Conservation (phyloP, 2,797 vertebrate species). For the Pseudochaenichthys georgianus region DNA sequence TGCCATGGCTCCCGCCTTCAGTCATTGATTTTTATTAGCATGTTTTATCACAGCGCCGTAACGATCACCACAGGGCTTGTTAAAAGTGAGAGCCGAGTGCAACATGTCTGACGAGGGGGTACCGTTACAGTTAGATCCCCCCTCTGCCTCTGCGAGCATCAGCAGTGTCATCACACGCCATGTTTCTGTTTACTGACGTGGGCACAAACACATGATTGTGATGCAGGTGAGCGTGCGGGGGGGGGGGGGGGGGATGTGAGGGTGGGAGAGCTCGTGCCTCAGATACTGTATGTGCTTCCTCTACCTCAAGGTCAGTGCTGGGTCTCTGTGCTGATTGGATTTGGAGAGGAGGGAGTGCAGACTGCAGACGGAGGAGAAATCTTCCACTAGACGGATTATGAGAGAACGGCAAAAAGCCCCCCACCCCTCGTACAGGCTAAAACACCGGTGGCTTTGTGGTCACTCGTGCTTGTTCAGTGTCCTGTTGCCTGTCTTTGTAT, state of each 20-base stretch:
- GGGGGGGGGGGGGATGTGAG: constrained; percentile 26
- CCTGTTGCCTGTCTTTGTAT: no score
- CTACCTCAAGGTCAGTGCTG: constrained; percentile 81
- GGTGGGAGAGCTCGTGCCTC: constrained; percentile 53
- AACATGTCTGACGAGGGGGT: constrained; percentile 39
- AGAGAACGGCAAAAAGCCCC: constrained; percentile 20
- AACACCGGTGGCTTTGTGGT: background rate
- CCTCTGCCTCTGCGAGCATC: constrained; percentile 23
- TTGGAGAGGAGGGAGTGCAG: constrained; percentile 46
- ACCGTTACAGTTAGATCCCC: constrained; percentile 28
- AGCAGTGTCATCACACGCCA: constrained; percentile 18
- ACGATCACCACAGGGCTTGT: constrained; percentile 60
- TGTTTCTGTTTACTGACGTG: constrained; percentile 28
- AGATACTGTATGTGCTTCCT: constrained; percentile 67
- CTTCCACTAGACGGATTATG: constrained; percentile 50
- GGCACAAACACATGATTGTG: constrained; percentile 24
- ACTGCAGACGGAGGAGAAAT: constrained; percentile 66
- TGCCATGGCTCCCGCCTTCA: constrained; percentile 32
- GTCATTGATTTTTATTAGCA: constrained; percentile 73
- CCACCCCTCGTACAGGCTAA: background rate
- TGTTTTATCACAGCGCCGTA: constrained; percentile 66
- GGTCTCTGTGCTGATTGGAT: constrained; percentile 78
- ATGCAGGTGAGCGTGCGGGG: constrained; percentile 40
- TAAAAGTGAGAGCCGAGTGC: constrained; percentile 50
- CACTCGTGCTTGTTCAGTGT: background rate